Percentiles rank a stretch among this genome's conserved stretches.
phyloP scores from a whole-genome alignment of 2,888 invertebrate species.

The Hyalella azteca region DNA sequence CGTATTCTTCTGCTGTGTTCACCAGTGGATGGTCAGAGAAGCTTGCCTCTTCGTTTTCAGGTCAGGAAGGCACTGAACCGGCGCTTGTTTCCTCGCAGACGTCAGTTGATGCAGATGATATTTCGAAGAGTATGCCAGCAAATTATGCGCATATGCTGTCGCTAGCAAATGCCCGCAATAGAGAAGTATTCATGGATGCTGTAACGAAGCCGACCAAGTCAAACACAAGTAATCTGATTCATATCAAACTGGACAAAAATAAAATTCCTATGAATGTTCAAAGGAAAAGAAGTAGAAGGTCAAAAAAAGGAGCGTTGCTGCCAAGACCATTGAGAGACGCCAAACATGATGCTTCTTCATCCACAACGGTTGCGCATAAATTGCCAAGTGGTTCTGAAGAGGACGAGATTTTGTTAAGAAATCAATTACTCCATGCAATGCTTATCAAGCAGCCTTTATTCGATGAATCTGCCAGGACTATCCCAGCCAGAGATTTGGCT shows the following conservation, averaged over 20 bases:
- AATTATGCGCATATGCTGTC: neutral
- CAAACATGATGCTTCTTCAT: too few species aligned
- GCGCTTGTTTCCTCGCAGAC: neutral
- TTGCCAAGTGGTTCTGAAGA: neutral
- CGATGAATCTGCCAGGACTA: too few species aligned
- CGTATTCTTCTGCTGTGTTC: neutral
- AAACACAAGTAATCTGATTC: neutral
- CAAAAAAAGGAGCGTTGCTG: neutral
- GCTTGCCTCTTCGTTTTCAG: neutral
- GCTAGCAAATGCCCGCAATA: neutral
- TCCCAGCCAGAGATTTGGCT: too few species aligned
- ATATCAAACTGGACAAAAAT: conserved; percentile 4
- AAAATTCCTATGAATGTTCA: neutral
- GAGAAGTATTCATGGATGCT: conserved; percentile 12
- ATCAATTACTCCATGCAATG: neutral
- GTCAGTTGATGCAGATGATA: neutral
- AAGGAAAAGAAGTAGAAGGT: neutral
- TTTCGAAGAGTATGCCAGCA: neutral
- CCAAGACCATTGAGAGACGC: too few species aligned
- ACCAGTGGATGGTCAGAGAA: neutral
- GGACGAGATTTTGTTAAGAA: neutral
- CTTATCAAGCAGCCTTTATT: neutral
- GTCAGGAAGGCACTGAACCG: neutral
- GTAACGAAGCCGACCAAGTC: neutral
- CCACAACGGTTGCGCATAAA: neutral